Base-by-base conservation (phyloP, 2,888 invertebrate species). In the Monoplex corrugatus region DNA sequence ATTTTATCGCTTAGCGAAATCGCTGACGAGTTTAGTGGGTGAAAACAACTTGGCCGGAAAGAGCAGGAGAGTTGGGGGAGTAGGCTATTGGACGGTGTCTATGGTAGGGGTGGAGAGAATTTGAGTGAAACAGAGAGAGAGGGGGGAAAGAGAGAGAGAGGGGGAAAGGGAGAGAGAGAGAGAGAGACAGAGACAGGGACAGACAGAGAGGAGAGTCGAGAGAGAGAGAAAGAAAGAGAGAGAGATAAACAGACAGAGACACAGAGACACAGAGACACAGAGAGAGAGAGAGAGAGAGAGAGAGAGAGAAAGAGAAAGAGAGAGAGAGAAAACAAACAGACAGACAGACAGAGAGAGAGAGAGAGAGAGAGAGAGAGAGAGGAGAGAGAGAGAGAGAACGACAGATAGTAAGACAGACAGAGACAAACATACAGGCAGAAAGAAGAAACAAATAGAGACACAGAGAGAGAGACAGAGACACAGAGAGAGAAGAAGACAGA, bases 261-360 rank as follows among this genome's bases (percentile, higher is more conserved):
- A 6, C 16, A 6, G 28, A 63, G 6, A 28, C 6, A 0, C 19
- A 3, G n/a, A n/a, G n/a, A n/a, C 32, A 35, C 32, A 35, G 10
- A 35, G 19, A 5, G 72, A 72, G 72, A 72, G 72, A 72, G 72
- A 72, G 72, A 72, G 72, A 72, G n/a, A 72, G 72, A 72, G 72
- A 72, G 72, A 72, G 72, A 72, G 32, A 75, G 72, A 75, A 10
- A 75, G 72, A 75, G 10, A 35, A 19, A 75, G 23, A 75, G 35
- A 35, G 10, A 75, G 72, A 75, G 8, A 75, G 35, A 75, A 5
- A 75, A 35, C 32, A 5, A 35, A 50, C 50, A 50, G 16, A 50
- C 1, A 50, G 16, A 50, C 1, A 50, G 16, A 50, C 50, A 50
- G 16, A 50, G 1, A 50, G 16, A 50, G 1, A 50, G 16, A 50